Conservation (phyloP, 2,113 vertebrate species). For the Cebidichthys violaceus region DNA sequence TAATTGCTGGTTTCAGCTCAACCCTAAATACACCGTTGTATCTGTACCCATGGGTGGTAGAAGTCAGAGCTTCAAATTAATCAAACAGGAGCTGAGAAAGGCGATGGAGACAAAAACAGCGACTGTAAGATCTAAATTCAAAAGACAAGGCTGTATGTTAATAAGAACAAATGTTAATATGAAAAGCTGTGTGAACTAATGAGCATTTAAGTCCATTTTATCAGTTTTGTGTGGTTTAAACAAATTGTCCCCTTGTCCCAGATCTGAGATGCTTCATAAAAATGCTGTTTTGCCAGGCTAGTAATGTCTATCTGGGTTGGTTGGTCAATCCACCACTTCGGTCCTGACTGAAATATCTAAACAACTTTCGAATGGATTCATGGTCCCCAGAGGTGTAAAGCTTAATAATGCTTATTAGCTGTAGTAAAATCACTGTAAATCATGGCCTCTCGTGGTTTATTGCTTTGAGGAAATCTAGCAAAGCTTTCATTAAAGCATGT, state of each 20-base stretch:
- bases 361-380: background rate
- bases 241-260: background rate
- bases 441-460: too few species aligned
- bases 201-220: background rate
- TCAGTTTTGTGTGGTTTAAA: background rate
- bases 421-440: too few species aligned
- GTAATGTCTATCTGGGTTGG: background rate
- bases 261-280: background rate
- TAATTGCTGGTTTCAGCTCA: slow-evolving; percentile 68
- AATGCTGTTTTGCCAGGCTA: background rate
- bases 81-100: slow-evolving; percentile 53
- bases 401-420: too few species aligned
- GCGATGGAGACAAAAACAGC: slow-evolving; percentile 11
- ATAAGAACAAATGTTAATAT: background rate
- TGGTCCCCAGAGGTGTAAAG: background rate
- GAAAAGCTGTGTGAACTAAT: background rate
- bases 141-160: background rate
- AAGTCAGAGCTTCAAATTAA: slow-evolving; percentile 58
- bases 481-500: background rate
- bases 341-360: background rate
- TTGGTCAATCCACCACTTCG: background rate
- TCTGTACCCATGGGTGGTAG: slow-evolving; percentile 30
- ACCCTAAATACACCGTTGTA: slow-evolving; percentile 48
- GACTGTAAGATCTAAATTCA: slow-evolving; percentile 24
- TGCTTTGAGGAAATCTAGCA: background rate